Percentiles rank a stretch among this genome's conserved stretches.
These are phyloP conservation scores for Melanotaenia nigrans DNA, from an alignment of 2,797 vertebrate genomes.

Conservation along the genomic window DNA sequence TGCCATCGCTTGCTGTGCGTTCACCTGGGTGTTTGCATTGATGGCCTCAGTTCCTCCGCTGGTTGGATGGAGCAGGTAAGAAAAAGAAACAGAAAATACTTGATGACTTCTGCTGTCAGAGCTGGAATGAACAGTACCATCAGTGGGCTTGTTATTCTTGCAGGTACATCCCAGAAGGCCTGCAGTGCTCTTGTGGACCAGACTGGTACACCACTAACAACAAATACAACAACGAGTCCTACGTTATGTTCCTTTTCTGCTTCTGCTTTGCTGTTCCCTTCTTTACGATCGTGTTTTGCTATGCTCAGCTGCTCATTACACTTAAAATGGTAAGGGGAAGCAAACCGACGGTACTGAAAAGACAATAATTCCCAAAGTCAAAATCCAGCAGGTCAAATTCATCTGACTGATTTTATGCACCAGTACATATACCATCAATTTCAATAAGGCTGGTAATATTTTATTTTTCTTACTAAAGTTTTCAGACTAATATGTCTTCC, in stretches of 20 bases:
- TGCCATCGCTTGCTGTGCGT: constrained; percentile 71
- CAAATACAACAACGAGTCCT: constrained; percentile 84
- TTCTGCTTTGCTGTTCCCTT: constrained; percentile 85
- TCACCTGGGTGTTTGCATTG: constrained; percentile 75
- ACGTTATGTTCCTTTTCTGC: constrained; percentile 83
- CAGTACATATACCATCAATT: not conserved
- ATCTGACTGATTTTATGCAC: not conserved
- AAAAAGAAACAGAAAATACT: not conserved
- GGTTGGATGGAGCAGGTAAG: constrained; percentile 81
- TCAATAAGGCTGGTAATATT: too few species aligned
- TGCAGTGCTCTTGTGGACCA: constrained; percentile 83
- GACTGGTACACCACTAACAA: constrained; percentile 82
- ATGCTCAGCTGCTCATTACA: constrained; percentile 80
- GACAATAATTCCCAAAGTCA: not conserved
- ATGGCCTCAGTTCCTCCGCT: constrained; percentile 72
- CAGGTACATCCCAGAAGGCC: constrained; percentile 77
- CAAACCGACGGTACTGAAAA: not conserved
- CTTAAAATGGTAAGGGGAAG: constrained; percentile 62
- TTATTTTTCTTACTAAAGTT: too few species aligned
- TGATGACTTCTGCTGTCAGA: not conserved
- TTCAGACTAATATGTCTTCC: not conserved
- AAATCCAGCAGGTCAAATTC: not conserved
- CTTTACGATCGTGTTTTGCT: constrained; percentile 78
- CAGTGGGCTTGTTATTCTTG: not conserved
- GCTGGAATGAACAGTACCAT: too few species aligned